A percentile compares a stretch with the other conserved stretches of the same genome.
Evolutionary conservation across 2,113 vertebrate genomes (phyloP).

Genomic region (Vicugna pacos): DNA sequence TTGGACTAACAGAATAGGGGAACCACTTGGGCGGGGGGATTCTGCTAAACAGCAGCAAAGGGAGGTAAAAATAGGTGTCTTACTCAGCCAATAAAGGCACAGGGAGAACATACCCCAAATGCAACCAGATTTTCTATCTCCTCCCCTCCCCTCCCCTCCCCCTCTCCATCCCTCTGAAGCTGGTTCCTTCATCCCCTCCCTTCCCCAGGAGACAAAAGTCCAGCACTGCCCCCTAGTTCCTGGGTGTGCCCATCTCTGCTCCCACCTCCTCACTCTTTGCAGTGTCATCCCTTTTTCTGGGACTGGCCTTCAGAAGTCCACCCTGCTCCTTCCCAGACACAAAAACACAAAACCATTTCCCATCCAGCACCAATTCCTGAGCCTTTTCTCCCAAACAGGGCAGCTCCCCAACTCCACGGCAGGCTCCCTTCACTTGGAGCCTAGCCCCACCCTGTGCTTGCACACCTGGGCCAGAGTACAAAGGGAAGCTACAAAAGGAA

Average conservation of each 20-base stretch:
- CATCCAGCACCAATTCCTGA: neutral
- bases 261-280: neutral
- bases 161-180: neutral
- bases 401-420: neutral
- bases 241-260: no score
- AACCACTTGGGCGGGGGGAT: no score
- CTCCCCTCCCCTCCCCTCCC: neutral
- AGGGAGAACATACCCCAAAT: no score
- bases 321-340: neutral
- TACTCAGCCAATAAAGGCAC: neutral
- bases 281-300: rapidly evolving
- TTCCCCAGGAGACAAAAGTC: neutral
- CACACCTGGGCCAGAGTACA: neutral
- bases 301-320: neutral
- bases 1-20: neutral
- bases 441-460: neutral
- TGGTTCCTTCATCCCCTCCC: neutral
- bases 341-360: neutral
- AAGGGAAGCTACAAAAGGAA: neutral
- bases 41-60: neutral
- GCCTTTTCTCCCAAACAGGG: neutral
- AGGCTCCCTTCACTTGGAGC: neutral
- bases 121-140: neutral
- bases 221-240: neutral
- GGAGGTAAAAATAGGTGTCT: rapidly evolving